Base-by-base conservation (phyloP, 2,888 invertebrate species). In the Epirrhoe tristata region DNA sequence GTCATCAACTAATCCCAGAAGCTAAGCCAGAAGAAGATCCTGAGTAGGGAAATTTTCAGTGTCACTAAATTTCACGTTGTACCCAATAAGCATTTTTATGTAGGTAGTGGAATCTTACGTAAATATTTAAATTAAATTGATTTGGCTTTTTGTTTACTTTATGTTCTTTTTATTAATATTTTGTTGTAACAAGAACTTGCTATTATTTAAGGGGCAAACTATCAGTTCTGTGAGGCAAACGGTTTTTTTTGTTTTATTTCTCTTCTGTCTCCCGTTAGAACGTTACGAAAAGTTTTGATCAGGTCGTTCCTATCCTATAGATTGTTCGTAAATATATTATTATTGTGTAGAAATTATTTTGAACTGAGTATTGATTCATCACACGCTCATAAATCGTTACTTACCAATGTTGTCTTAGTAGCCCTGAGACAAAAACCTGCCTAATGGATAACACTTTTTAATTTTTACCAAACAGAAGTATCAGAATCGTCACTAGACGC, bases 401-500 rank as follows among this genome's bases (percentile, higher is more conserved):
- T n/a, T n/a, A n/a, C n/a, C n/a, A n/a, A n/a, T n/a, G n/a, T n/a
- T n/a, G n/a, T 36, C 6, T 36, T 6, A 6, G 10, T 5, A 36
- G 5, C 36, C 5, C 10, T 10, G 36, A 10, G 1, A n/a, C n/a
- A n/a, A n/a, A n/a, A n/a, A n/a, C n/a, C 8, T 36, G 5, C 43
- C 43, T 12, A 43, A 43, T 17, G 14, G 34, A 31, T 50, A 69
- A 63, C 32, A 57, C 48, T 31, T 58, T 31, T 53, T 66, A 70
- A 67, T 74, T 70, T 65, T 65, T 69, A 16, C 53, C 58, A 66
- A 64, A 65, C 84, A 88, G 89, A 81, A 54, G 12, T 80, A 31
- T 89, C 88, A 65, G 87, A 88, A 68, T 74, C 74, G 12, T 82
- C 82, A 10, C 71, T 87, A 76, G 87, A 88, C 54, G 77, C 70